phyloP scores from a whole-genome alignment of 2,888 invertebrate species.

The Acrobasis suavella region DNA sequence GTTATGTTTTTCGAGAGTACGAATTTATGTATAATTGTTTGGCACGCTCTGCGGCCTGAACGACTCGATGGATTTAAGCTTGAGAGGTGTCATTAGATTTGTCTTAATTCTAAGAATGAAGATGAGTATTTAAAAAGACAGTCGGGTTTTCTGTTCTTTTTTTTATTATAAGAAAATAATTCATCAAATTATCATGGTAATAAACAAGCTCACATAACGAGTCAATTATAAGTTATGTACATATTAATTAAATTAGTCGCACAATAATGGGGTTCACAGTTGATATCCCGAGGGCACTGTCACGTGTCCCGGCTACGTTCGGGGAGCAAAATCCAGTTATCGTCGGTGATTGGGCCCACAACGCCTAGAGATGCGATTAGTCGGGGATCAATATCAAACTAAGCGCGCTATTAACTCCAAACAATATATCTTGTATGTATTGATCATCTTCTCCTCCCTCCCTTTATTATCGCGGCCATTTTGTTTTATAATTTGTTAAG shows the following conservation, averaged over 20 bases:
- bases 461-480: slow-evolving; percentile 4
- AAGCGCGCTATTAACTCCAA: slow-evolving; percentile 43
- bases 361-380: slow-evolving; percentile 68
- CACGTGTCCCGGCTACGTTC: slow-evolving; percentile 53
- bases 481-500: not conserved
- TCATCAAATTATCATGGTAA: not conserved
- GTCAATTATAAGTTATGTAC: slow-evolving; percentile 23
- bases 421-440: slow-evolving; percentile 40
- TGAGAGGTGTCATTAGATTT: too few species aligned
- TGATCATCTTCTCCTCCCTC: slow-evolving; percentile 1
- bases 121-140: too few species aligned
- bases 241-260: slow-evolving; percentile 53
- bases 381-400: slow-evolving; percentile 55
- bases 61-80: too few species aligned
- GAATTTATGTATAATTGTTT: too few species aligned
- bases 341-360: slow-evolving; percentile 68
- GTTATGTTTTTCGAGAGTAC: too few species aligned
- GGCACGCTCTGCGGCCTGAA: too few species aligned
- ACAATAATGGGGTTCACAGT: slow-evolving; percentile 54
- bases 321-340: slow-evolving; percentile 66
- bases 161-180: too few species aligned
- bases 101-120: too few species aligned
- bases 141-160: too few species aligned
- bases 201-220: slow-evolving; percentile 9
- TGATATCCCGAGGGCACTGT: slow-evolving; percentile 54